Percentiles rank a stretch among this genome's conserved stretches.
phyloP scores from a whole-genome alignment of 1,140 invertebrate genomes.

The Drosophila hydei region DNA sequence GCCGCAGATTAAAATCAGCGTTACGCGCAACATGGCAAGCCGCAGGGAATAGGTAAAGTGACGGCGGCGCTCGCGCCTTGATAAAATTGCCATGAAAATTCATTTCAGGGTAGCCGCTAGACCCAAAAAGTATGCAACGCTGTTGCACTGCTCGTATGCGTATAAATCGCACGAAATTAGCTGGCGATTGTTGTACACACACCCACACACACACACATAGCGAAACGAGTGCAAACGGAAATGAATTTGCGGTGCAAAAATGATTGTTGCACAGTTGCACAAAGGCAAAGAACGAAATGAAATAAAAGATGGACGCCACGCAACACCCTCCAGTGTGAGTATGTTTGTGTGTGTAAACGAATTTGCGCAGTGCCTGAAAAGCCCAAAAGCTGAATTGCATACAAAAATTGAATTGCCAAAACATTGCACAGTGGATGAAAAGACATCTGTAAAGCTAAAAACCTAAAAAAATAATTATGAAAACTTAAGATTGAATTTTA shows the following conservation, averaged over 20 bases:
- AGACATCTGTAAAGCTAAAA: not conserved
- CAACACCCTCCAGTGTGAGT: not conserved
- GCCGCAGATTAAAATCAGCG: slow-evolving; percentile 44
- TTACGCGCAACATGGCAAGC: slow-evolving; percentile 2
- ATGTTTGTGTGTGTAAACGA: slow-evolving; percentile 37
- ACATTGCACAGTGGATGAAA: slow-evolving; percentile 42
- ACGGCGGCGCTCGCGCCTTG: not conserved
- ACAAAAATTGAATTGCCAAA: slow-evolving; percentile 51
- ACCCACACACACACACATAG: slow-evolving; percentile 19
- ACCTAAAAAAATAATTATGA: not conserved
- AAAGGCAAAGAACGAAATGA: slow-evolving; percentile 57
- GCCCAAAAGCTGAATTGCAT: slow-evolving; percentile 48
- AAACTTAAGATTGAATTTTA: no score
- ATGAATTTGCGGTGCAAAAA: slow-evolving; percentile 78
- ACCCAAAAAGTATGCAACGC: slow-evolving; percentile 38
- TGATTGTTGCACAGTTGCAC: slow-evolving; percentile 76
- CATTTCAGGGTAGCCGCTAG: slow-evolving; percentile 35
- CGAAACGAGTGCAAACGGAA: slow-evolving; percentile 63
- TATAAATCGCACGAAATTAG: slow-evolving; percentile 66
- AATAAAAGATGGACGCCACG: slow-evolving; percentile 57
- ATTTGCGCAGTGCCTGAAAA: slow-evolving; percentile 40
- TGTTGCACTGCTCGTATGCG: slow-evolving; percentile 29
- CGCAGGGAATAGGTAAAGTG: not conserved
- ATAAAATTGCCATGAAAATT: slow-evolving; percentile 57
- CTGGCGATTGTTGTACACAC: slow-evolving; percentile 49